phyloP scores from a whole-genome alignment of 1,140 invertebrate genomes.

The Ridgeia piscesae region DNA sequence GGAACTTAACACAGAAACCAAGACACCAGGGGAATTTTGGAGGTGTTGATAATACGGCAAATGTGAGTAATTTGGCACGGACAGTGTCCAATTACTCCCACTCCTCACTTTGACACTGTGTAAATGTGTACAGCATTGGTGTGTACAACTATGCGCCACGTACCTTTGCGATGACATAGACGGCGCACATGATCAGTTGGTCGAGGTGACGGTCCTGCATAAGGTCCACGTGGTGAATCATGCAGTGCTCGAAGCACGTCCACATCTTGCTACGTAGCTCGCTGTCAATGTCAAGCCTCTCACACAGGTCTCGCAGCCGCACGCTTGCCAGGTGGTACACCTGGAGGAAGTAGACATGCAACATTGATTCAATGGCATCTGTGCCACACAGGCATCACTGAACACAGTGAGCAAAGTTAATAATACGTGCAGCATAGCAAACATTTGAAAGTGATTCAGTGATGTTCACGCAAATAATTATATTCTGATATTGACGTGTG shows the following conservation, averaged over 20 bases:
- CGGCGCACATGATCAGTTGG: slow-evolving; percentile 97
- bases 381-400: not conserved
- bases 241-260: slow-evolving; percentile 90
- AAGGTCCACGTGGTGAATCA: slow-evolving; percentile 76
- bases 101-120: no score
- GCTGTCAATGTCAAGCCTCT: slow-evolving; percentile 75
- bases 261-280: slow-evolving; percentile 84
- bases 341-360: slow-evolving; percentile 56
- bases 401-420: not conserved
- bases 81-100: no score
- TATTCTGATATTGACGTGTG: no score
- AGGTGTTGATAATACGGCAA: no score
- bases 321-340: slow-evolving; percentile 90
- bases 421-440: not conserved
- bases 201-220: slow-evolving; percentile 87
- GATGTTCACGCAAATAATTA: not conserved
- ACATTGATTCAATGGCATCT: not conserved
- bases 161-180: slow-evolving; percentile 94
- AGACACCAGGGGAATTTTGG: no score
- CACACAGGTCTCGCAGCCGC: slow-evolving; percentile 86
- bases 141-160: not conserved
- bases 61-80: no score
- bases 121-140: no score
- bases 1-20: no score
- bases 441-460: not conserved